Conservation (phyloP, 1,140 invertebrate genomes). For the Zaprionus inermis region DNA sequence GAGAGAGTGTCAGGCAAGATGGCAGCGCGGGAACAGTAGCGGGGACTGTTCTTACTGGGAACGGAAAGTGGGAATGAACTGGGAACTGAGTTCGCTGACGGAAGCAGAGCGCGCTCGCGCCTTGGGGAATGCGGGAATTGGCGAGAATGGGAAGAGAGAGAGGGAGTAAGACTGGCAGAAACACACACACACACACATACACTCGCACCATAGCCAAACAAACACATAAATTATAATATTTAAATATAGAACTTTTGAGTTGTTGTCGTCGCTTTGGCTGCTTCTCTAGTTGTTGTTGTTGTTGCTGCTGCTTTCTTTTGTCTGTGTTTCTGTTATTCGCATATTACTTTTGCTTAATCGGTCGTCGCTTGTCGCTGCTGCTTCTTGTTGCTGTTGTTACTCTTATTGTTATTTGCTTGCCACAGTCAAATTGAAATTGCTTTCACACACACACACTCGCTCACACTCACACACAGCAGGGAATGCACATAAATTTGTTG, state of each 20-base stretch:
- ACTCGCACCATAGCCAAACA: conserved; percentile 70
- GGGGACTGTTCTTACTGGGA: conserved; percentile 34
- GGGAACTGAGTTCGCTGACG: conserved; percentile 54
- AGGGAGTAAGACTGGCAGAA: conserved; percentile 43
- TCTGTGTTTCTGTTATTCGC: conserved; percentile 47
- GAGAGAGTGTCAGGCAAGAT: background rate
- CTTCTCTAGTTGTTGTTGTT: conserved; percentile 33
- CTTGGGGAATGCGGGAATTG: conserved; percentile 24
- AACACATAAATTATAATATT: conserved; percentile 82
- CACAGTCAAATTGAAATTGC: conserved; percentile 54
- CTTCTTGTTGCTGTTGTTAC: conserved; percentile 29
- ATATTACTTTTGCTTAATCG: conserved; percentile 67
- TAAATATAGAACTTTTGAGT: conserved; percentile 82
- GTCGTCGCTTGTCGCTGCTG: conserved; percentile 27
- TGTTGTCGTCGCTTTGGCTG: conserved; percentile 58
- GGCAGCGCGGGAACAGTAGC: background rate
- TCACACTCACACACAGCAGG: conserved; percentile 9
- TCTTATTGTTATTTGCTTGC: conserved; percentile 19
- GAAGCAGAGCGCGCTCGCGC: conserved; percentile 36
- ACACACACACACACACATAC: conserved; percentile 38
- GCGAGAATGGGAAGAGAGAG: conserved; percentile 9
- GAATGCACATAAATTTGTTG: conserved; percentile 47
- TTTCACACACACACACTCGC: conserved; percentile 47
- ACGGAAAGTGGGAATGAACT: conserved; percentile 59
- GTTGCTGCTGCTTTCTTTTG: conserved; percentile 56